Conservation (phyloP, 2,888 invertebrate species). For the Tiphia femorata region DNA sequence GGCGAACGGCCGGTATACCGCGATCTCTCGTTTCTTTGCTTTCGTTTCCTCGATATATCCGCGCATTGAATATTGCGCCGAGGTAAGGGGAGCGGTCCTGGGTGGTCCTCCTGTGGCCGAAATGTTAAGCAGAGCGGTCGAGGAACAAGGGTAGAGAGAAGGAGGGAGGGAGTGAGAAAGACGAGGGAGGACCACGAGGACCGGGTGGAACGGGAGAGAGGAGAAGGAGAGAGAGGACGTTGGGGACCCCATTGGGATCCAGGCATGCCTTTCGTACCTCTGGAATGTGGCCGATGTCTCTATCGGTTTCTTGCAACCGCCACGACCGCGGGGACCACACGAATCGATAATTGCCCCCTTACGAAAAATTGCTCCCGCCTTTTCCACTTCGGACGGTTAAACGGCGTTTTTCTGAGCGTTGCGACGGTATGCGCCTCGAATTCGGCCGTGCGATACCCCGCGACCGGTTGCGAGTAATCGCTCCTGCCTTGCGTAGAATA, state of each 20-base stretch:
- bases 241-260: slow-evolving; percentile 46
- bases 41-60: slow-evolving; percentile 21
- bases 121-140: slow-evolving; percentile 60
- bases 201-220: slow-evolving; percentile 32
- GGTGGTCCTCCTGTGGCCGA: slow-evolving; percentile 60
- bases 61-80: slow-evolving; percentile 49
- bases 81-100: slow-evolving; percentile 42
- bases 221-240: slow-evolving; percentile 33
- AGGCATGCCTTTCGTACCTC: slow-evolving; percentile 57
- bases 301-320: slow-evolving; percentile 64
- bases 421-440: slow-evolving; percentile 45
- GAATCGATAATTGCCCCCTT: slow-evolving; percentile 66
- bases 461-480: slow-evolving; percentile 30
- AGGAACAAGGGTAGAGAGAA: slow-evolving; percentile 24
- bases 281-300: slow-evolving; percentile 69
- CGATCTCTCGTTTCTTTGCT: slow-evolving; percentile 19
- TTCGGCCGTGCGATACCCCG: slow-evolving; percentile 42
- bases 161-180: slow-evolving; percentile 24
- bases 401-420: slow-evolving; percentile 55
- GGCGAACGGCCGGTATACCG: background rate
- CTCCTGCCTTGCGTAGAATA: background rate
- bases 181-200: slow-evolving; percentile 27
- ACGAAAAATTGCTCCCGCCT: slow-evolving; percentile 63
- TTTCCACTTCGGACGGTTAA: slow-evolving; percentile 61
- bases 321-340: slow-evolving; percentile 63